Evolutionary conservation across 2,113 vertebrate genomes (phyloP).

Genomic region (Artemisiospiza belli): DNA sequence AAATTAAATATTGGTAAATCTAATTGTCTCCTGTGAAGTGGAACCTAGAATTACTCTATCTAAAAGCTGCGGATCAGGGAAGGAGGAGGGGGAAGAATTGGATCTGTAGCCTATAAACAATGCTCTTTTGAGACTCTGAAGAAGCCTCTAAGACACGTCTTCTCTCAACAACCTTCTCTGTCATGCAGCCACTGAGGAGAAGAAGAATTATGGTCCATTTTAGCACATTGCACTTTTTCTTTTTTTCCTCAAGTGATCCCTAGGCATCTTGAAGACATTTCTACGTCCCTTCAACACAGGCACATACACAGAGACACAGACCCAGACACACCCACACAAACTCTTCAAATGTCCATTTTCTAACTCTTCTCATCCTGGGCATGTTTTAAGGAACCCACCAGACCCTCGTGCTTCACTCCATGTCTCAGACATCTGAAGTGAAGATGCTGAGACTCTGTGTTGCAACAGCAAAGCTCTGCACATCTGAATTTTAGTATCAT

Average conservation of each 20-base stretch:
- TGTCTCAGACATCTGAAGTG: not conserved
- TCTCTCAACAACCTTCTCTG: slow-evolving; percentile 36
- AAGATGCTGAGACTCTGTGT: not conserved
- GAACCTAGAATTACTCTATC: slow-evolving; percentile 43
- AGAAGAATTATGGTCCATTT: slow-evolving; percentile 39
- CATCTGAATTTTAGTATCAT: not conserved
- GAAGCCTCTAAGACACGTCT: slow-evolving; percentile 39
- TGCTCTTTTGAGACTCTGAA: slow-evolving; percentile 48
- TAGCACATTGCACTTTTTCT: not conserved
- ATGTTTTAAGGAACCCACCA: not conserved
- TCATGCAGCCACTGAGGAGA: slow-evolving; percentile 9
- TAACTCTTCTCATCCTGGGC: not conserved
- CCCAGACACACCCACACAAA: not conserved
- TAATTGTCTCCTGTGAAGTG: slow-evolving; percentile 66
- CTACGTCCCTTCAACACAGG: not conserved
- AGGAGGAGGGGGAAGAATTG: not conserved
- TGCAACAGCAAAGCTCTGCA: not conserved
- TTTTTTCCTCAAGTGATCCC: not conserved
- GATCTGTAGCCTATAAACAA: slow-evolving; percentile 20
- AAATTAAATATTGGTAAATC: slow-evolving; percentile 73
- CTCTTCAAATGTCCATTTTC: not conserved
- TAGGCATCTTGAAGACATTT: not conserved
- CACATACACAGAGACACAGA: too few species aligned
- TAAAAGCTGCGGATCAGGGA: slow-evolving; percentile 4
- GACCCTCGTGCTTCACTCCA: not conserved